A percentile compares a stretch with the other conserved stretches of the same genome.
These are phyloP conservation scores for Eupeodes latifasciatus DNA, from an alignment of 2,888 invertebrate species.

Conservation along the genomic window DNA sequence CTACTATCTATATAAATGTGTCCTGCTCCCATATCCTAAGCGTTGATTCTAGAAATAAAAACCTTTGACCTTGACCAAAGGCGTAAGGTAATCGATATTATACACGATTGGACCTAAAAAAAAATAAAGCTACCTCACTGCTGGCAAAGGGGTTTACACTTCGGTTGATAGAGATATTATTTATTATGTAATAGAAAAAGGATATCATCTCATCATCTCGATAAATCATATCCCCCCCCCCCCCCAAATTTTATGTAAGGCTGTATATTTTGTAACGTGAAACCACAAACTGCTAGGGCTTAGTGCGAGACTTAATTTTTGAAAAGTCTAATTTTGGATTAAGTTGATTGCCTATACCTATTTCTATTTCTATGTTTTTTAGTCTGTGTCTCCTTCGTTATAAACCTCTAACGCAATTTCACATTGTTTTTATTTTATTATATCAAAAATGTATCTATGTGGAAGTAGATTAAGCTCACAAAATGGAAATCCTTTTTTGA, in stretches of 20 bases:
- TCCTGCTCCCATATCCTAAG: constrained; percentile 20
- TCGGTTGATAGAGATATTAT: constrained; percentile 29
- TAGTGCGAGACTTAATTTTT: constrained; percentile 20
- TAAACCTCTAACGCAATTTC: background rate
- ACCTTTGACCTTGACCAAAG: constrained; percentile 51
- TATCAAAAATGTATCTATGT: background rate
- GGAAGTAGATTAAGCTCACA: background rate
- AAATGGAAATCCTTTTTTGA: constrained; percentile 23
- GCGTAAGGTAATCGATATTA: constrained; percentile 61
- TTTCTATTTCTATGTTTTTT: background rate
- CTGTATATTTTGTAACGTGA: background rate
- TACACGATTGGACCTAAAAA: constrained; percentile 34
- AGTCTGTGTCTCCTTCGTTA: background rate
- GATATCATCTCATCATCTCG: background rate
- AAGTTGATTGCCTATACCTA: constrained; percentile 27
- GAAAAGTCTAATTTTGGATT: constrained; percentile 47
- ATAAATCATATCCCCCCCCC: background rate
- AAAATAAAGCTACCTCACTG: constrained; percentile 6
- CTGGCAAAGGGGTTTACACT: constrained; percentile 25
- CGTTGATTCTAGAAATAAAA: constrained; percentile 42
- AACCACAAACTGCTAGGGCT: constrained; percentile 6
- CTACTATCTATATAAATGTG: background rate
- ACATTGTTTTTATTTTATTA: background rate
- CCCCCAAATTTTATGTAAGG: background rate
- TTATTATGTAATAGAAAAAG: constrained; percentile 51